Conservation (phyloP, 2,888 invertebrate genomes). For the Polydesmus complanatus region DNA sequence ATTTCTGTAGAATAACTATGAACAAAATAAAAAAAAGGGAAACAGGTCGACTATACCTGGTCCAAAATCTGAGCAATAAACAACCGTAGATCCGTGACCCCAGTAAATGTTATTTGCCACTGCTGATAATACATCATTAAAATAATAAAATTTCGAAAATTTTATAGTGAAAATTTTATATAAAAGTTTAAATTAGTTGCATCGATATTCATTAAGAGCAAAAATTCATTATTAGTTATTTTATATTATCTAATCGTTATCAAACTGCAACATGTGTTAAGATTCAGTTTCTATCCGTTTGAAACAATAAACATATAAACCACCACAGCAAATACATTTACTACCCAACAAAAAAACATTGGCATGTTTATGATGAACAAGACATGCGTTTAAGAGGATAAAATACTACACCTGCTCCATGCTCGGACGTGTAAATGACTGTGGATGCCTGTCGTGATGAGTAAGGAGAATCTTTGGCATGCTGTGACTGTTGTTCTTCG, state of each 20-base stretch:
- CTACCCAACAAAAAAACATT: neutral
- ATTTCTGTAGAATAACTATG: too few relatives aligned
- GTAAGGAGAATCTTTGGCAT: conserved; percentile 43
- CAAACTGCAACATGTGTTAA: too few relatives aligned
- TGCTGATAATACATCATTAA: too few relatives aligned
- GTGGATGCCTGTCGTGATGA: conserved; percentile 65
- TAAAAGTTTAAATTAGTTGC: too few relatives aligned
- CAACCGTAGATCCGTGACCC: conserved; percentile 58
- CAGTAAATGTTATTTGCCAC: conserved; percentile 11
- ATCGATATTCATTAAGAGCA: too few relatives aligned
- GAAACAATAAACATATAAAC: neutral
- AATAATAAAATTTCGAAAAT: too few relatives aligned
- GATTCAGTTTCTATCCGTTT: too few relatives aligned
- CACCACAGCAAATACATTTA: neutral
- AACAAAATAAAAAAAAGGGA: too few relatives aligned
- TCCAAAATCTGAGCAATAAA: conserved; percentile 64
- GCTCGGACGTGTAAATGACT: conserved; percentile 68
- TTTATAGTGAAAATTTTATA: too few relatives aligned
- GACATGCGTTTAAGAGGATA: neutral
- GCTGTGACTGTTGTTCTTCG: conserved; percentile 6
- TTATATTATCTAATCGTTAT: too few relatives aligned
- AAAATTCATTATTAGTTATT: too few relatives aligned
- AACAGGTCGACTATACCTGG: too few relatives aligned
- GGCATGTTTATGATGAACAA: neutral
- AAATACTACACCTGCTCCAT: conserved; percentile 44